These are phyloP conservation scores for Diplodus sargus DNA, from an alignment of 2,797 vertebrate genomes.

Conservation along the genomic window DNA sequence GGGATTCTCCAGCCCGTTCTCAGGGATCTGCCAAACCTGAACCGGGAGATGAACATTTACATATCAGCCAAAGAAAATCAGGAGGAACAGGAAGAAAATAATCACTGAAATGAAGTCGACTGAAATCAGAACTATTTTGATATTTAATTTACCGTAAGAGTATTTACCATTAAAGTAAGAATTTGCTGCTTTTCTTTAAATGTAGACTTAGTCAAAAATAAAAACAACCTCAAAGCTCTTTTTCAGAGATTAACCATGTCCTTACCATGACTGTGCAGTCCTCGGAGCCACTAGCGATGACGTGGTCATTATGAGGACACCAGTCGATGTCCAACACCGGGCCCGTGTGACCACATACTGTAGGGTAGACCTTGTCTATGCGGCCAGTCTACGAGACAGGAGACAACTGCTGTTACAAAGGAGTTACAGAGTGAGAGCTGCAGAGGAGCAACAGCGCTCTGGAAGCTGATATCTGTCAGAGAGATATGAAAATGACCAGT, in stretches of 20 bases:
- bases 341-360: conserved; percentile 97
- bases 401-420: conserved; percentile 22
- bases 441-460: not conserved
- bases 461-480: not conserved
- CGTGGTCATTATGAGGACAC: conserved; percentile 97
- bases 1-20: conserved; percentile 91
- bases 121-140: no score
- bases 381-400: conserved; percentile 88
- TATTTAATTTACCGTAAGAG: no score
- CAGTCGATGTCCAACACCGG: conserved; percentile 98
- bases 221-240: not conserved
- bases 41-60: not conserved
- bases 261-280: conserved; percentile 97
- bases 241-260: not conserved
- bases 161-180: no score
- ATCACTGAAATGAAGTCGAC: no score
- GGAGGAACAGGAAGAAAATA: not conserved
- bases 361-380: conserved; percentile 97
- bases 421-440: conserved; percentile 15
- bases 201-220: no score
- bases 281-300: conserved; percentile 97
- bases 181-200: no score
- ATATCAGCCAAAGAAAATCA: not conserved
- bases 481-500: conserved; percentile 43
- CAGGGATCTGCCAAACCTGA: conserved; percentile 98